These are phyloP conservation scores for Lonchura striata DNA, from an alignment of 2,113 vertebrate genomes.

Conservation along the genomic window DNA sequence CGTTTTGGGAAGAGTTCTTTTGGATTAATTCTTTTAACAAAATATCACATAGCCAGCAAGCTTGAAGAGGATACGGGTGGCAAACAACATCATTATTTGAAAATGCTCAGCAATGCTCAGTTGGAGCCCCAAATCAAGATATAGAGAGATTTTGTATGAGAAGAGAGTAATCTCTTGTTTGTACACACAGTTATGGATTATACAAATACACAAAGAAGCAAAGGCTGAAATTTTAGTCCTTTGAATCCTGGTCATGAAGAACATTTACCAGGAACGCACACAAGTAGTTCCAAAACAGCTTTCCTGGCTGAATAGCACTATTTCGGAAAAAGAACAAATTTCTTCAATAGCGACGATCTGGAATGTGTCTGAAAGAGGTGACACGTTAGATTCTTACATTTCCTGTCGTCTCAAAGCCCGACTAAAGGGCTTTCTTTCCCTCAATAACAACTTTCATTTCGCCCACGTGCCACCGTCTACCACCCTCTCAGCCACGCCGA, in stretches of 20 bases:
- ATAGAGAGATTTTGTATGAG: neutral
- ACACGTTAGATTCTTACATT: rapidly evolving
- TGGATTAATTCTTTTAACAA: neutral
- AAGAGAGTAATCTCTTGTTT: neutral
- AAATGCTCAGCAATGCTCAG: neutral
- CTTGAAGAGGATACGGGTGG: neutral
- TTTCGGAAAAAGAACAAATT: neutral
- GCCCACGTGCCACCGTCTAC: neutral
- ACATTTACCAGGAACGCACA: rapidly evolving
- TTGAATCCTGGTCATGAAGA: neutral
- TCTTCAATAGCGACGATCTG: rapidly evolving
- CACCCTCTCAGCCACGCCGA: neutral
- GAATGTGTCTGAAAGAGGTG: neutral
- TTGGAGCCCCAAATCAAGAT: neutral
- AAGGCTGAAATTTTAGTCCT: neutral
- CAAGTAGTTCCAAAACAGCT: neutral
- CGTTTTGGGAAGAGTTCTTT: neutral
- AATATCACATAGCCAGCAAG: neutral
- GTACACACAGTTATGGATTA: neutral
- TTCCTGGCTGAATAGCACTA: neutral
- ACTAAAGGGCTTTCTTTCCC: neutral
- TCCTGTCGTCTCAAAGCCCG: neutral
- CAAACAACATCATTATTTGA: neutral
- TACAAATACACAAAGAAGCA: neutral
- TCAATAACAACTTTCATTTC: neutral